phyloP scores from a whole-genome alignment of 2,797 vertebrate species.

The Parauchenoglanis ngamensis region DNA sequence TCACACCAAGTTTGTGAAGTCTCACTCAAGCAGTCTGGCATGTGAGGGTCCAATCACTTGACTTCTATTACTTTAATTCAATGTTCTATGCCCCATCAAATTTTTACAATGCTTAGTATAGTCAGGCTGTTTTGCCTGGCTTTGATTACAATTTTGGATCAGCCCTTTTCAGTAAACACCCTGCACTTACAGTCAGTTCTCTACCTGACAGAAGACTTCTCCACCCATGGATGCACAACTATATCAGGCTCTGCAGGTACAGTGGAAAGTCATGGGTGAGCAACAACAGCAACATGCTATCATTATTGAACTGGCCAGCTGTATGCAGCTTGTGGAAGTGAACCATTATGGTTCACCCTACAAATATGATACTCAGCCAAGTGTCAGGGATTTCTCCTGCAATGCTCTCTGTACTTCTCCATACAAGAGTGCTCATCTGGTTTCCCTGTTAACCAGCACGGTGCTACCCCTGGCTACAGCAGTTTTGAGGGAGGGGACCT shows the following conservation, averaged over 20 bases:
- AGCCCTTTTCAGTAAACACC: constrained; percentile 18
- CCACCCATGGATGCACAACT: neutral
- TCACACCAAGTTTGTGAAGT: neutral
- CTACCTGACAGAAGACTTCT: constrained; percentile 13
- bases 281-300: neutral
- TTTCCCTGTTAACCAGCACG: neutral
- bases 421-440: neutral
- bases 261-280: neutral
- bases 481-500: neutral
- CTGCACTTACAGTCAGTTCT: neutral
- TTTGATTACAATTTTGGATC: neutral
- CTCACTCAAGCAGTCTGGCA: neutral
- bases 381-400: neutral
- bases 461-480: neutral
- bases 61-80: neutral
- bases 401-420: neutral
- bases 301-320: neutral
- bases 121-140: neutral
- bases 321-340: neutral
- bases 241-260: neutral
- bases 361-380: neutral
- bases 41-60: neutral
- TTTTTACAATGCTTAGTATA: neutral
- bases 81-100: neutral
- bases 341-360: neutral